Evolutionary conservation across 2,797 vertebrate species (phyloP).

Genomic region (Eleutherodactylus coqui): DNA sequence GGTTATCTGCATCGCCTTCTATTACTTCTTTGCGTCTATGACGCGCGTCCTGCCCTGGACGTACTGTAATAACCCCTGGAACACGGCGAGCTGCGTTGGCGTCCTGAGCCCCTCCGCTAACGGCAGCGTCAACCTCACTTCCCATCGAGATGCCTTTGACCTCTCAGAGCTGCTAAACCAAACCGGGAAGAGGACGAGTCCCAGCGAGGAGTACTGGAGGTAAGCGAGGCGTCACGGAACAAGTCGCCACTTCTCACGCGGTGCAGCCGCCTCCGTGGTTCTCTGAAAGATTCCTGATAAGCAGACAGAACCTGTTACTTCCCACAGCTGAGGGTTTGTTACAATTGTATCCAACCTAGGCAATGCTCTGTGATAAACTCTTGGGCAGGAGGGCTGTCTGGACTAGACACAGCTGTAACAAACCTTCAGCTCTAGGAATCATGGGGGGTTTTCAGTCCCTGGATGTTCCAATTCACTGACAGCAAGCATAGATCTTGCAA

Average conservation of each 20-base stretch:
- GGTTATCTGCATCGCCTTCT: slow-evolving; percentile 98
- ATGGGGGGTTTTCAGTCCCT: too few species aligned
- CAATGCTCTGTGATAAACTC: too few species aligned
- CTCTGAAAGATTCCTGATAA: too few species aligned
- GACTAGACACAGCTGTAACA: too few species aligned
- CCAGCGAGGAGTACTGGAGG: slow-evolving; percentile 99
- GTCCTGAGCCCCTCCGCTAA: slow-evolving; percentile 76
- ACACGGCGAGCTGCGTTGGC: slow-evolving; percentile 86
- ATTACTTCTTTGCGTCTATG: slow-evolving; percentile 99
- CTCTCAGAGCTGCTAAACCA: slow-evolving; percentile 80
- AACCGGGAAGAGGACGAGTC: slow-evolving; percentile 92
- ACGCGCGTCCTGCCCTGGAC: slow-evolving; percentile 95
- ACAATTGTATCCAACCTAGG: too few species aligned
- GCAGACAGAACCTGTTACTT: neutral
- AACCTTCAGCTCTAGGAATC: too few species aligned
- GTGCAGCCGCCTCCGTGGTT: too few species aligned
- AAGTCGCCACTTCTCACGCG: too few species aligned
- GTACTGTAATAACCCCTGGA: slow-evolving; percentile 96
- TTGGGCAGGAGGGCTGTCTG: too few species aligned
- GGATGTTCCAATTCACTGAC: too few species aligned
- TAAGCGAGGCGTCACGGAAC: slow-evolving; percentile 67
- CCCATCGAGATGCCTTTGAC: slow-evolving; percentile 68
- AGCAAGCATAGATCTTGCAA: neutral
- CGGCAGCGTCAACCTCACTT: slow-evolving; percentile 75
- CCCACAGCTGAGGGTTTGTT: neutral